Evolutionary conservation across 2,113 vertebrate genomes (phyloP).

Genomic region (Nesospiza acunhae): DNA sequence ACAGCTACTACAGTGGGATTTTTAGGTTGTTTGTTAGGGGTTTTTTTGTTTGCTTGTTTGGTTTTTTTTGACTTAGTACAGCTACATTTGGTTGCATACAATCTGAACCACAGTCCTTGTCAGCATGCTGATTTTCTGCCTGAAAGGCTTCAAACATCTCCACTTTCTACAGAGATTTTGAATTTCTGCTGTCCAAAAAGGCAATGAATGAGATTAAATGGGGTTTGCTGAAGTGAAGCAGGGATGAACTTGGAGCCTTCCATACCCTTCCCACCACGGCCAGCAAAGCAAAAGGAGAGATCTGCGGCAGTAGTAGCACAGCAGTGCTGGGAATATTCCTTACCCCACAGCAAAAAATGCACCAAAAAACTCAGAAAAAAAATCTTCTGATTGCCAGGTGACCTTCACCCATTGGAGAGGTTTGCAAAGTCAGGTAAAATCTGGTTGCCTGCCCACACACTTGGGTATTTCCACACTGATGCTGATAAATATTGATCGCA

Average conservation of each 20-base stretch:
- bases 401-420: not conserved
- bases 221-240: not conserved
- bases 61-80: not conserved
- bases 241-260: not conserved
- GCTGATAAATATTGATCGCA: not conserved
- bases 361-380: not conserved
- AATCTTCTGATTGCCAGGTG: not conserved
- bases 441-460: fast-evolving
- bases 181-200: not conserved
- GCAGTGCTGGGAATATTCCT: not conserved
- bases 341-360: not conserved
- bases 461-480: not conserved
- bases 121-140: not conserved
- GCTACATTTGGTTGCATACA: not conserved
- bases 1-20: not conserved
- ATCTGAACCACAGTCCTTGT: not conserved
- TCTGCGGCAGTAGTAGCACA: fast-evolving
- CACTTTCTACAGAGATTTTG: not conserved
- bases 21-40: not conserved
- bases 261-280: not conserved
- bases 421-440: not conserved
- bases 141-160: not conserved
- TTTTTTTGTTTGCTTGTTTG: too few species aligned
- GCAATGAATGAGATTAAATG: not conserved
- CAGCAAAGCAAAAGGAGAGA: not conserved